Percentiles rank a stretch among this genome's conserved stretches.
Conservation (phyloP, 2,888 invertebrate genomes). For the Nudaria mundana region DNA sequence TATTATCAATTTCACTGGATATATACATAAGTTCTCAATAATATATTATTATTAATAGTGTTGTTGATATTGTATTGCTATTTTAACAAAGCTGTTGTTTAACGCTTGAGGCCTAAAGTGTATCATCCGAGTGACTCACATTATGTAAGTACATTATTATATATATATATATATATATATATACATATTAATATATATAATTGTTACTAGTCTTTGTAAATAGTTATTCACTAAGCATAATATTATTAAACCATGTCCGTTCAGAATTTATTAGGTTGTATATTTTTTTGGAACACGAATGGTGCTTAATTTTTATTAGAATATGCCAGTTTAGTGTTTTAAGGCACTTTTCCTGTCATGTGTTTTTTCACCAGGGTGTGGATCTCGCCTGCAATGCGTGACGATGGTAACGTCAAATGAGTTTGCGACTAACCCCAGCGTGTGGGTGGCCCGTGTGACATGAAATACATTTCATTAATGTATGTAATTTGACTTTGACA, state of each 20-base stretch:
- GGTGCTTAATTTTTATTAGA: too few relatives aligned
- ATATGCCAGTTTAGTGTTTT: too few relatives aligned
- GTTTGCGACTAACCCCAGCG: too few relatives aligned
- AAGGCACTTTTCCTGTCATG: too few relatives aligned
- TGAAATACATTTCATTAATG: too few relatives aligned
- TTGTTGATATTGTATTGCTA: conserved; percentile 18
- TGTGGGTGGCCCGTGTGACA: too few relatives aligned
- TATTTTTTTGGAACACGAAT: neutral
- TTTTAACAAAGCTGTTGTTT: conserved; percentile 8
- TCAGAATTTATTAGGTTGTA: conserved; percentile 1
- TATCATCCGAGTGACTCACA: conserved; percentile 49
- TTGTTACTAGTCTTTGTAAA: conserved; percentile 45
- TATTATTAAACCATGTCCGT: conserved; percentile 17
- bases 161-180: conserved; percentile 40
- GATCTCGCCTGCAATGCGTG: too few relatives aligned
- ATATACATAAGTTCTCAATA: conserved; percentile 2
- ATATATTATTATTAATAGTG: conserved; percentile 8
- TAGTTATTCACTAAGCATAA: conserved; percentile 31
- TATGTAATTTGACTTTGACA: too few relatives aligned
- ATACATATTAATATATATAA: conserved; percentile 38
- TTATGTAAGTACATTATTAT: conserved; percentile 41
- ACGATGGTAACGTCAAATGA: too few relatives aligned
- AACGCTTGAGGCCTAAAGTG: conserved; percentile 63
- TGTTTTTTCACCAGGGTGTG: too few relatives aligned
- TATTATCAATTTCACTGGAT: too few relatives aligned